These are phyloP conservation scores for Cheilosia variabilis DNA, from an alignment of 2,888 invertebrate species.

Conservation along the genomic window DNA sequence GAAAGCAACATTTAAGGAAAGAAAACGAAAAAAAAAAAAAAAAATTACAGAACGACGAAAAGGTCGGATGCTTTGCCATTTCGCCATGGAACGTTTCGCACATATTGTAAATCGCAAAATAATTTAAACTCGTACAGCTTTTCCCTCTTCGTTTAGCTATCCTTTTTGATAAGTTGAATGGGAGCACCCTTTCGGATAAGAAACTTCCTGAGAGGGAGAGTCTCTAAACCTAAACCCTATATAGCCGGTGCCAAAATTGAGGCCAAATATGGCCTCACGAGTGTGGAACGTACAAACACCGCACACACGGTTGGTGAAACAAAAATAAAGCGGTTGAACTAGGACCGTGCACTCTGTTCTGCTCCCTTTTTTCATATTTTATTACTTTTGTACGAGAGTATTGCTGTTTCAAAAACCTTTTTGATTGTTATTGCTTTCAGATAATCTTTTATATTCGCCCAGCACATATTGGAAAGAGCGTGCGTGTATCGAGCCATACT, in stretches of 20 bases:
- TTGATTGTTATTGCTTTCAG: conserved; percentile 69
- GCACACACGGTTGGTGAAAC: conserved; percentile 37
- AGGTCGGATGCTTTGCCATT: conserved; percentile 63
- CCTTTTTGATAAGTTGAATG: conserved; percentile 50
- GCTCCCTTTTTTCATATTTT: conserved; percentile 45
- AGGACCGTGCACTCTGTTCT: conserved; percentile 5
- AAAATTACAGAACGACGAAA: conserved; percentile 20
- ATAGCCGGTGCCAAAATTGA: conserved; percentile 41
- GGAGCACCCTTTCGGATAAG: conserved; percentile 52
- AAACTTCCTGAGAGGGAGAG: conserved; percentile 37
- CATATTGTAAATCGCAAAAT: conserved; percentile 66
- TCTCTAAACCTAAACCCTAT: no score
- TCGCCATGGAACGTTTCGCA: conserved; percentile 47
- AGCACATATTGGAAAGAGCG: neutral
- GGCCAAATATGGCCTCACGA: conserved; percentile 6
- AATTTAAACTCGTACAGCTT: conserved; percentile 61
- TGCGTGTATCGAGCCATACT: neutral
- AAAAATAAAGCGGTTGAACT: conserved; percentile 55
- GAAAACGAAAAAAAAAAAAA: neutral
- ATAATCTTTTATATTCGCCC: conserved; percentile 46
- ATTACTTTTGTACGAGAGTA: conserved; percentile 59
- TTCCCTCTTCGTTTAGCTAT: conserved; percentile 43
- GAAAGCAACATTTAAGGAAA: conserved; percentile 57
- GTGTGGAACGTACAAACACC: conserved; percentile 12
- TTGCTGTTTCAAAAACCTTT: conserved; percentile 66